Evolutionary conservation across 2,888 invertebrate genomes (phyloP).

Genomic region (Callimorpha dominula): DNA sequence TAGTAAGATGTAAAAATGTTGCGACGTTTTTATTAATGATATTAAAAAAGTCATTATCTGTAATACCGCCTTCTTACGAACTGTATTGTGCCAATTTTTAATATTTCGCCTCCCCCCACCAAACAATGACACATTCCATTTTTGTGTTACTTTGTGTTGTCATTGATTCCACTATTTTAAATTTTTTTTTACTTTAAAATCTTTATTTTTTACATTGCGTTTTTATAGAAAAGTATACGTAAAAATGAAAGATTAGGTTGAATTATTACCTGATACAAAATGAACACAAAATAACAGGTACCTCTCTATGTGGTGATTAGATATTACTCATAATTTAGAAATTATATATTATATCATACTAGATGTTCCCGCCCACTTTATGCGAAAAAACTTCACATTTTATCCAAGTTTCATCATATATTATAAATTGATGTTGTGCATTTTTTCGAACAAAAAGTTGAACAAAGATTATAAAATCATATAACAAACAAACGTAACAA

Average conservation of each 20-base stretch:
- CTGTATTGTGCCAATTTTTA: constrained; percentile 75
- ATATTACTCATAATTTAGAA: not conserved
- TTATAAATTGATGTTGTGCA: too few species aligned
- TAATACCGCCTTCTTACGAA: constrained; percentile 67
- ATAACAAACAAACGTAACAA: not conserved
- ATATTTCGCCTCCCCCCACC: constrained; percentile 49
- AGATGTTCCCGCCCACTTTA: too few species aligned
- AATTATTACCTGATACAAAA: not conserved
- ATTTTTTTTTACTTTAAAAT: constrained; percentile 12
- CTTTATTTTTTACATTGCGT: not conserved
- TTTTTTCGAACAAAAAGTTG: not conserved
- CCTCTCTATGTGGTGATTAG: not conserved
- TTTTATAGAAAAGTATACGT: not conserved
- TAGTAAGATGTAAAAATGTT: constrained; percentile 70
- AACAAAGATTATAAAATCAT: not conserved
- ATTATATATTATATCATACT: too few species aligned
- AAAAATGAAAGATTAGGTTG: not conserved
- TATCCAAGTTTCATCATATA: too few species aligned
- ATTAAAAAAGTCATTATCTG: constrained; percentile 48
- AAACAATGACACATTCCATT: constrained; percentile 66
- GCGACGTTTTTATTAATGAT: constrained; percentile 63
- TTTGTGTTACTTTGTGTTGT: constrained; percentile 38
- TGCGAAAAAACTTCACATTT: too few species aligned
- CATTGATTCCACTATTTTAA: constrained; percentile 16
- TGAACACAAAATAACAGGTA: not conserved